These are phyloP conservation scores for Pachyramphus minor DNA, from an alignment of 2,113 vertebrate genomes.

Conservation along the genomic window DNA sequence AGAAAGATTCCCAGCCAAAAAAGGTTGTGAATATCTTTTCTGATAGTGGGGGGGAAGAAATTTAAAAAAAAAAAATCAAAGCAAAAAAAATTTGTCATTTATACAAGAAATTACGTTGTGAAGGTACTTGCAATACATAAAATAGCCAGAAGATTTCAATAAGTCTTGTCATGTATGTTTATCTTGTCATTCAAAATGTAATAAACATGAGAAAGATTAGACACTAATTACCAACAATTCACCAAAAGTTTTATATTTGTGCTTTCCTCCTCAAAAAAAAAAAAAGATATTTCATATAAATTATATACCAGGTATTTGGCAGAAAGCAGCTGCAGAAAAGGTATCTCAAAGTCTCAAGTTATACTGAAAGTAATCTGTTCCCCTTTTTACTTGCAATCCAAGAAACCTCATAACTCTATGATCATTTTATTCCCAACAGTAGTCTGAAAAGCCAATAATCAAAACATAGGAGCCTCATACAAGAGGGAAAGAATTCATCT, in stretches of 20 bases:
- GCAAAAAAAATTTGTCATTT: not conserved
- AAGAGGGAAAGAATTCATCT: not conserved
- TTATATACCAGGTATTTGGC: not conserved
- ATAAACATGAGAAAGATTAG: not conserved
- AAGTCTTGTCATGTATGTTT: not conserved
- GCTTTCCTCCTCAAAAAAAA: not conserved
- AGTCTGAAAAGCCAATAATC: not conserved
- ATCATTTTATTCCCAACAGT: not conserved
- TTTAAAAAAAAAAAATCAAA: not conserved
- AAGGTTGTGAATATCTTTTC: not conserved
- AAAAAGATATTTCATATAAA: not conserved
- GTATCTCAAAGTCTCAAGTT: not conserved
- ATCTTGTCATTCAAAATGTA: not conserved
- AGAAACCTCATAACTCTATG: not conserved
- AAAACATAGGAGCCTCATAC: not conserved
- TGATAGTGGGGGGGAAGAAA: accelerated
- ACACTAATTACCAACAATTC: not conserved
- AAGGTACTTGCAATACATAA: not conserved
- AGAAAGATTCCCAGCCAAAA: not conserved
- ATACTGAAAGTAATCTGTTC: not conserved
- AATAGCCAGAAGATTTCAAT: not conserved
- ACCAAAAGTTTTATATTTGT: not conserved
- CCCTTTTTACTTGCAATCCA: not conserved
- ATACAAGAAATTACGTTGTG: not conserved
- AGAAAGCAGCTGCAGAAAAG: not conserved